These are phyloP conservation scores for Artibeus lituratus DNA, from an alignment of 2,797 vertebrate species.

Conservation along the genomic window DNA sequence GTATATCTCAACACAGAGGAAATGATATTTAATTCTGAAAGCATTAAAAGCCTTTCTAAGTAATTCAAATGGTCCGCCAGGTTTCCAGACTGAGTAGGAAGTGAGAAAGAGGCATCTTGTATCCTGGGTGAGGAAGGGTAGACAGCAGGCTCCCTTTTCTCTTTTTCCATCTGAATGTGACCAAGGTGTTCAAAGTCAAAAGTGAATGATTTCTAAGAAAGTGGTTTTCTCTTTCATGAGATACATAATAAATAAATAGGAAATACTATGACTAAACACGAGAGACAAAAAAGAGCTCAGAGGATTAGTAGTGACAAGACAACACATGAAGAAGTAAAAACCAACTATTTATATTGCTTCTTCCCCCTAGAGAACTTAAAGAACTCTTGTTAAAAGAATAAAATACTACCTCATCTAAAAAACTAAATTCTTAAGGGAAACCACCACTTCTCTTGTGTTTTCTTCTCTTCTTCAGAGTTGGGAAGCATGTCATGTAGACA, in stretches of 20 bases:
- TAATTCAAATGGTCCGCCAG: slow-evolving; percentile 58
- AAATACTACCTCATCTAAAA: not conserved
- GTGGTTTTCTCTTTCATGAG: not conserved
- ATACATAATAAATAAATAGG: not conserved
- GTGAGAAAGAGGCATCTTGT: not conserved
- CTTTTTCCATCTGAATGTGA: not conserved
- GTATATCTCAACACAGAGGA: slow-evolving; percentile 32
- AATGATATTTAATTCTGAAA: slow-evolving; percentile 42
- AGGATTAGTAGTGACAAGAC: not conserved
- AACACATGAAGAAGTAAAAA: slow-evolving; percentile 14
- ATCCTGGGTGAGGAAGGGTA: not conserved
- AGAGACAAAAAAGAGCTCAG: not conserved
- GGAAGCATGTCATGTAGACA: not conserved
- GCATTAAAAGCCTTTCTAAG: slow-evolving; percentile 62
- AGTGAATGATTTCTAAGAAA: not conserved
- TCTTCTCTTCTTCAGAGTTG: not conserved
- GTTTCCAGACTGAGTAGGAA: slow-evolving; percentile 38
- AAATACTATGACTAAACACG: not conserved
- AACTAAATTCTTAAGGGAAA: not conserved
- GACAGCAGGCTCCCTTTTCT: not conserved
- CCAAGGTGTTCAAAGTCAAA: slow-evolving; percentile 1
- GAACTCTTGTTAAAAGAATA: not conserved
- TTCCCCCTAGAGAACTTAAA: not conserved
- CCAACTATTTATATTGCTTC: not conserved
- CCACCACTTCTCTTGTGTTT: not conserved